A percentile compares a stretch with the other conserved stretches of the same genome.
Conservation (phyloP, 2,888 invertebrate species). For the Athalia circularis region DNA sequence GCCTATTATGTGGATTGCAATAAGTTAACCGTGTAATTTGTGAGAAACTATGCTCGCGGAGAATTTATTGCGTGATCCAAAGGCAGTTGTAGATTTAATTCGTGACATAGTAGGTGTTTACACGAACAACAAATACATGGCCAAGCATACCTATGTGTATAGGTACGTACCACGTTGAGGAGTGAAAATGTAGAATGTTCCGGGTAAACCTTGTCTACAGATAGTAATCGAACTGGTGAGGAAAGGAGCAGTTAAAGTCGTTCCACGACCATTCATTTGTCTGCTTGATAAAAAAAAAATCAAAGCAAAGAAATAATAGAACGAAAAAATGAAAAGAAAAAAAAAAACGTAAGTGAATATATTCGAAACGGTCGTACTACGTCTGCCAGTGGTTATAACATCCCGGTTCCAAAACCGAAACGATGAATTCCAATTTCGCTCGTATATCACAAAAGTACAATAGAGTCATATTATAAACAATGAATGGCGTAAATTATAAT, state of each 20-base stretch:
- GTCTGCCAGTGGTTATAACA: not conserved
- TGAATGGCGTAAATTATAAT: slow-evolving; percentile 61
- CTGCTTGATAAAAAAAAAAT: not conserved
- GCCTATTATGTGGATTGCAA: not conserved
- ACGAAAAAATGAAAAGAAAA: not conserved
- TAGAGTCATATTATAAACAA: slow-evolving; percentile 61
- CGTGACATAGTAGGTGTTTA: not conserved
- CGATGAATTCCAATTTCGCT: slow-evolving; percentile 5
- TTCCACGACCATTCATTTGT: not conserved
- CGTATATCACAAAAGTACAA: slow-evolving; percentile 53
- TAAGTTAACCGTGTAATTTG: slow-evolving; percentile 16
- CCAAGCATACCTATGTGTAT: too few species aligned
- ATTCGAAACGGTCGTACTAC: too few species aligned
- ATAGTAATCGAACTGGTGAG: slow-evolving; percentile 16
- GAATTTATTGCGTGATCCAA: slow-evolving; percentile 30
- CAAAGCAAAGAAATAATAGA: not conserved
- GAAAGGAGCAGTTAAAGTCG: slow-evolving; percentile 19
- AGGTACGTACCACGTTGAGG: not conserved
- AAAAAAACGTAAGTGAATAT: not conserved
- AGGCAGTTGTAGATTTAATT: slow-evolving; percentile 10
- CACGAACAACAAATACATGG: too few species aligned
- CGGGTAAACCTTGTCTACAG: slow-evolving; percentile 1
- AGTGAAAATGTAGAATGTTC: slow-evolving; percentile 8
- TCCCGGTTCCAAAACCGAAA: slow-evolving; percentile 15
- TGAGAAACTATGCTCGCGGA: slow-evolving; percentile 6